A percentile compares a stretch with the other conserved stretches of the same genome.
Evolutionary conservation across 2,888 invertebrate genomes (phyloP).

Genomic region (Cyclophora albipunctata): DNA sequence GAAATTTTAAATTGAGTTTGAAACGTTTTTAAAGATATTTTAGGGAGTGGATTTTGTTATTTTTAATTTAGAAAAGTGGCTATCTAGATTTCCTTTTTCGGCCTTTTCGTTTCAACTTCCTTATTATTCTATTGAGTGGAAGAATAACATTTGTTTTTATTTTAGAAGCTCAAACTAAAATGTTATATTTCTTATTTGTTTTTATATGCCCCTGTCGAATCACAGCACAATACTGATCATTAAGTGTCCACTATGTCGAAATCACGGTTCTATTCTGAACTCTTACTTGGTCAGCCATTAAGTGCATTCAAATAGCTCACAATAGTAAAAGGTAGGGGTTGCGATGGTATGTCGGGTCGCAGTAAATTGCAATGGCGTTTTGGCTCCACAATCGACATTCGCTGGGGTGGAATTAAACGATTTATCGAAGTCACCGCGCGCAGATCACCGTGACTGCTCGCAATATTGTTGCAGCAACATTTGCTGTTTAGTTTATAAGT

Average conservation of each 20-base stretch:
- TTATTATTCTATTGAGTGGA: too few relatives aligned
- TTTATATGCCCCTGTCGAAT: too few relatives aligned
- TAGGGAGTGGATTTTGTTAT: background rate
- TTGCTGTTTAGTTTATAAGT: conserved; percentile 31
- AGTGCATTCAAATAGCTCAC: conserved; percentile 32
- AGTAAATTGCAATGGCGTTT: conserved; percentile 59
- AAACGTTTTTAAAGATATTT: conserved; percentile 1
- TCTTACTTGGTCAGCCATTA: too few relatives aligned
- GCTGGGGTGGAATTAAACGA: conserved; percentile 68
- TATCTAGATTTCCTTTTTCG: background rate
- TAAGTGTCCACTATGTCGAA: too few relatives aligned
- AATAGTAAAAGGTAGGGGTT: conserved; percentile 34
- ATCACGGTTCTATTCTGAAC: too few relatives aligned
- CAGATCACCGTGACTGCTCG: conserved; percentile 37
- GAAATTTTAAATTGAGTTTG: conserved; percentile 8
- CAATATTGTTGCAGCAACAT: conserved; percentile 45
- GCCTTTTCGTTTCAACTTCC: too few relatives aligned
- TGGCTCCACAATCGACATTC: conserved; percentile 61
- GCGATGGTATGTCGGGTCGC: conserved; percentile 23
- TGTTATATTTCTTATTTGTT: too few relatives aligned
- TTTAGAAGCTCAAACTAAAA: too few relatives aligned
- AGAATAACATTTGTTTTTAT: too few relatives aligned
- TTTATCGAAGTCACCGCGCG: conserved; percentile 64
- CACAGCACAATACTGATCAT: too few relatives aligned
- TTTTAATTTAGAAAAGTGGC: background rate